Percentiles rank a stretch among this genome's conserved stretches.
Conservation (phyloP, 2,888 invertebrate species). For the Noctua janthe region DNA sequence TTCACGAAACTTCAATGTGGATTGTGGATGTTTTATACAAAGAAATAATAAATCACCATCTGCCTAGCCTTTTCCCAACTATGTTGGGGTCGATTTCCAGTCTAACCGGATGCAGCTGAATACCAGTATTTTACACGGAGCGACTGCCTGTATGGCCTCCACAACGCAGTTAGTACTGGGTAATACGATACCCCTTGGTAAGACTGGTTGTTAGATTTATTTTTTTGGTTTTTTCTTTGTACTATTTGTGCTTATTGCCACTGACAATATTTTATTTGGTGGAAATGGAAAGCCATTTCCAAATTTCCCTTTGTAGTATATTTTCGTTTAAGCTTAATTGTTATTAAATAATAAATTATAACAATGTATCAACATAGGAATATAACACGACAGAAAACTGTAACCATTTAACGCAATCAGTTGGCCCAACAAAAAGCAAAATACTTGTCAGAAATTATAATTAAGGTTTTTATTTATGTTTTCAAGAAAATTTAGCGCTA, state of each 20-base stretch:
- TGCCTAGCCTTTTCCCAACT: neutral
- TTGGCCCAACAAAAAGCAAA: too few relatives aligned
- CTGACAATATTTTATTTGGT: too few relatives aligned
- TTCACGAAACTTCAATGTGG: conserved; percentile 1
- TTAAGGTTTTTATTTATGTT: neutral
- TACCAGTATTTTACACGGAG: neutral
- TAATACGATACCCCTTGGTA: neutral
- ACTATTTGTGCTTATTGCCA: too few relatives aligned
- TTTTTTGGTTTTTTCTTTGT: too few relatives aligned
- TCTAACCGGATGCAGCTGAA: neutral
- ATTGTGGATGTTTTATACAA: neutral
- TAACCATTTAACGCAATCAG: too few relatives aligned
- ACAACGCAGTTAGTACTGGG: neutral
- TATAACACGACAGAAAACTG: too few relatives aligned
- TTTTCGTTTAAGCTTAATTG: too few relatives aligned
- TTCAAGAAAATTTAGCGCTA: neutral
- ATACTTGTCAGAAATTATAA: neutral
- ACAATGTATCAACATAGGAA: too few relatives aligned
- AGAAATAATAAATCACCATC: neutral
- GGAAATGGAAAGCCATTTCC: too few relatives aligned
- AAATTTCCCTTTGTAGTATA: too few relatives aligned
- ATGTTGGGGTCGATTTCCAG: neutral
- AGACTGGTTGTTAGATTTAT: neutral
- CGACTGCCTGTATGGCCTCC: neutral
- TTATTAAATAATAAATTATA: too few relatives aligned